phyloP scores from a whole-genome alignment of 2,888 invertebrate species.

The Sphinx pinastri region DNA sequence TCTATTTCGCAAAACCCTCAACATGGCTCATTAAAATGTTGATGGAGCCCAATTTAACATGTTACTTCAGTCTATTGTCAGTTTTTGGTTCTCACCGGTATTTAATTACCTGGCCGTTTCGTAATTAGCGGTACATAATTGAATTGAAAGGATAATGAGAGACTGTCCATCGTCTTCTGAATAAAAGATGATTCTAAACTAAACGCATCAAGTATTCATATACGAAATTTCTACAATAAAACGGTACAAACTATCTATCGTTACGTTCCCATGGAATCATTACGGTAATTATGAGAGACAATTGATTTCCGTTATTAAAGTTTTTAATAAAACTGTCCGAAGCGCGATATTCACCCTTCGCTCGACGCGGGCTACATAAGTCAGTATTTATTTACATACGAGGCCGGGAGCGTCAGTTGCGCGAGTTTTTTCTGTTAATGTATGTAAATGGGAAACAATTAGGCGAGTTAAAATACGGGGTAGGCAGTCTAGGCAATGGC shows the following conservation, averaged over 20 bases:
- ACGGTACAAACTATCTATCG: slow-evolving; percentile 35
- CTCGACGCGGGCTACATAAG: slow-evolving; percentile 50
- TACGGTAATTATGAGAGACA: slow-evolving; percentile 62
- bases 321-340: slow-evolving; percentile 59
- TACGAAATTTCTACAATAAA: slow-evolving; percentile 51
- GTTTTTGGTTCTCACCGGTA: slow-evolving; percentile 76
- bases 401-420: slow-evolving; percentile 72
- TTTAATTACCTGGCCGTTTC: slow-evolving; percentile 74
- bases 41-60: slow-evolving; percentile 58
- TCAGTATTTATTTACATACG: slow-evolving; percentile 75
- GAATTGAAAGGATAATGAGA: slow-evolving; percentile 75
- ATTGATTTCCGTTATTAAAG: slow-evolving; percentile 75
- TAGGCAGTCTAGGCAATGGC: slow-evolving; percentile 80
- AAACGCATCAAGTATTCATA: slow-evolving; percentile 53
- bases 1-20: slow-evolving; percentile 54
- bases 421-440: slow-evolving; percentile 77
- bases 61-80: slow-evolving; percentile 70
- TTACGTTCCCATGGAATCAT: slow-evolving; percentile 56
- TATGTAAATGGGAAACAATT: slow-evolving; percentile 84
- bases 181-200: slow-evolving; percentile 64
- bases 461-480: slow-evolving; percentile 83
- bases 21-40: slow-evolving; percentile 53
- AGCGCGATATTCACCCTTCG: slow-evolving; percentile 53
- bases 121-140: slow-evolving; percentile 75
- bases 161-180: slow-evolving; percentile 59